These are phyloP conservation scores for Gallinago solitaria DNA, from an alignment of 2,797 vertebrate genomes.

Conservation along the genomic window DNA sequence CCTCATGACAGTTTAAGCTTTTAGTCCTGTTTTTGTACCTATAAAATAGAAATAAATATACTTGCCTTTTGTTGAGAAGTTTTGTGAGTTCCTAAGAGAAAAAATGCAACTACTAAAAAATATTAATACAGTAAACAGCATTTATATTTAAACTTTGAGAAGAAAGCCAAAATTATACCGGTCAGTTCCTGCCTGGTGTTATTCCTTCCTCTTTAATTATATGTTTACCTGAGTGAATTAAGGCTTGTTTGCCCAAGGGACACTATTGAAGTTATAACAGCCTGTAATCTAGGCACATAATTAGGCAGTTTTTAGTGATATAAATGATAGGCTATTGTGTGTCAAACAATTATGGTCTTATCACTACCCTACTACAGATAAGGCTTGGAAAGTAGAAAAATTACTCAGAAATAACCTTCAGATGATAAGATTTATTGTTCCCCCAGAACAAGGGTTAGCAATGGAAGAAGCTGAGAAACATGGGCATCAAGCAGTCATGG, in stretches of 20 bases:
- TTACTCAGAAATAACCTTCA: background rate
- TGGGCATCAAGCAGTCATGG: too few relatives aligned
- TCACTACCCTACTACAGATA: background rate
- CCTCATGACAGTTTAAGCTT: background rate
- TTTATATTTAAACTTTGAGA: background rate
- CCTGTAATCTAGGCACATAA: background rate
- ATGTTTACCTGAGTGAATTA: background rate
- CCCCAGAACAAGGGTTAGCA: background rate
- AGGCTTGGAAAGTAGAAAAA: background rate
- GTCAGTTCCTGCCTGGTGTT: background rate
- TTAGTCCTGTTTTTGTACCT: background rate
- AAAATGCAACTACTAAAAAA: background rate
- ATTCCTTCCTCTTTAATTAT: background rate
- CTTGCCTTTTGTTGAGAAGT: background rate
- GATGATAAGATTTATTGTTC: background rate
- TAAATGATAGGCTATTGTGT: background rate
- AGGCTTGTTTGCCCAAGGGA: background rate
- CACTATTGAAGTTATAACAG: background rate
- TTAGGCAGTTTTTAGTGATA: background rate
- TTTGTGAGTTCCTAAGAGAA: background rate
- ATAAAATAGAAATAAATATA: background rate
- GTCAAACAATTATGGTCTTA: conserved; percentile 1
- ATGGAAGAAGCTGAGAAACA: background rate
- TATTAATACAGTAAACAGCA: background rate
- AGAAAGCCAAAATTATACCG: background rate